Evolutionary conservation across 2,797 vertebrate genomes (phyloP).

Genomic region (Mionectes olivaceus): DNA sequence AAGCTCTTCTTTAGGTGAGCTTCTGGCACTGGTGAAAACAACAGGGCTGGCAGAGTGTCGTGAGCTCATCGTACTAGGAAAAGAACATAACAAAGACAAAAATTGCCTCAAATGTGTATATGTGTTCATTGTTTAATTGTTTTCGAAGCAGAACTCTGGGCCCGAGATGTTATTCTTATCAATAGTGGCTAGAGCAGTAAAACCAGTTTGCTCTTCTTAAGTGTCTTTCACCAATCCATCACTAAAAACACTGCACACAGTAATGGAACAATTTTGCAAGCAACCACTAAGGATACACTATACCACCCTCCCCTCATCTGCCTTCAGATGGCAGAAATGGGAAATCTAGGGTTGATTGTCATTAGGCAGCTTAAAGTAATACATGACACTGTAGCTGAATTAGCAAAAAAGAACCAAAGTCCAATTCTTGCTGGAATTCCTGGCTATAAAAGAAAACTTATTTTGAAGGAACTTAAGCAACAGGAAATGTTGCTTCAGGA

Average conservation of each 20-base stretch:
- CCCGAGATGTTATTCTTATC: not conserved
- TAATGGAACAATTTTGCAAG: not conserved
- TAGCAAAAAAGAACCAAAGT: not conserved
- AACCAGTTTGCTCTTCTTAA: not conserved
- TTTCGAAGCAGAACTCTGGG: not conserved
- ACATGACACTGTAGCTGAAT: not conserved
- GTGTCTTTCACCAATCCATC: not conserved
- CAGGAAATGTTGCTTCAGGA: not conserved
- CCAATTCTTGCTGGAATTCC: not conserved
- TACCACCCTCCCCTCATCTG: not conserved
- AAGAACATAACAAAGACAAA: slow-evolving; percentile 64
- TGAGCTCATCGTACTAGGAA: slow-evolving; percentile 88
- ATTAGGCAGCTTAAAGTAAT: not conserved
- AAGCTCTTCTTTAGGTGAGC: slow-evolving; percentile 88
- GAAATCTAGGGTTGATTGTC: not conserved
- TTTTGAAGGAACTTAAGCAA: not conserved
- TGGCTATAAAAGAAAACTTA: not conserved
- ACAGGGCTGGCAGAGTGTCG: slow-evolving; percentile 89
- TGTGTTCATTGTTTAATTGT: not conserved
- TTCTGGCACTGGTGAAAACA: slow-evolving; percentile 88
- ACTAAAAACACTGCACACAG: not conserved
- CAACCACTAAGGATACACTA: not conserved
- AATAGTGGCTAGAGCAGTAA: not conserved
- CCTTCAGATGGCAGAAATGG: not conserved
- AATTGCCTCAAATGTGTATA: not conserved